These are phyloP conservation scores for Scyliorhinus canicula DNA, from an alignment of 2,797 vertebrate genomes.

Conservation along the genomic window DNA sequence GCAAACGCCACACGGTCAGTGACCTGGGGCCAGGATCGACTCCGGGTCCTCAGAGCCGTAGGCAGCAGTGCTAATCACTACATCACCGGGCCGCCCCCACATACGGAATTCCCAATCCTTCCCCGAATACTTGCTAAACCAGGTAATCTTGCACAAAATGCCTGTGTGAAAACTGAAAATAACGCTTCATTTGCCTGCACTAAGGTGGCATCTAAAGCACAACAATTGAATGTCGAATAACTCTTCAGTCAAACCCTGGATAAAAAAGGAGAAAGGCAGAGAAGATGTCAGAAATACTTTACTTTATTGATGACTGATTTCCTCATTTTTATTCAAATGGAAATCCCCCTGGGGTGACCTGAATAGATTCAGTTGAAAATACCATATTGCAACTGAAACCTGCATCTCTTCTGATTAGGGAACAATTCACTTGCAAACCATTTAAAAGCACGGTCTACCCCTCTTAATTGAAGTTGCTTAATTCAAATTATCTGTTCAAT, in stretches of 20 bases:
- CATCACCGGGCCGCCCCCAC: too few species aligned
- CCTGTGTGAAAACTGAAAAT: neutral
- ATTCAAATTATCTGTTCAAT: too few species aligned
- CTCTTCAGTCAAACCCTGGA: neutral
- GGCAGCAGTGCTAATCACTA: too few species aligned
- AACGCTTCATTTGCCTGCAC: neutral
- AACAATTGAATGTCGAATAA: neutral
- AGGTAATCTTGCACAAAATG: neutral
- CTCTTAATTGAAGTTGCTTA: neutral
- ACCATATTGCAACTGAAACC: neutral
- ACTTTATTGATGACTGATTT: slow-evolving; percentile 25
- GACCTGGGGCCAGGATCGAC: too few species aligned
- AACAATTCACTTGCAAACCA: neutral
- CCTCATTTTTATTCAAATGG: slow-evolving; percentile 17
- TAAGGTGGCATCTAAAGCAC: neutral
- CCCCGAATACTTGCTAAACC: neutral
- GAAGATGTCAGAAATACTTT: slow-evolving; percentile 19
- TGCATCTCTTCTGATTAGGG: slow-evolving; percentile 19
- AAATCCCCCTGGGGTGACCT: slow-evolving; percentile 15
- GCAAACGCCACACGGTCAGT: too few species aligned
- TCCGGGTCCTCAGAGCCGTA: too few species aligned
- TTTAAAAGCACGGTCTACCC: slow-evolving; percentile 15
- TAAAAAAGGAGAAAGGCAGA: neutral
- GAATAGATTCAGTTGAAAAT: neutral
- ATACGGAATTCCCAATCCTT: neutral